Conservation (phyloP, 2,888 invertebrate species). For the Volucella bombylans region DNA sequence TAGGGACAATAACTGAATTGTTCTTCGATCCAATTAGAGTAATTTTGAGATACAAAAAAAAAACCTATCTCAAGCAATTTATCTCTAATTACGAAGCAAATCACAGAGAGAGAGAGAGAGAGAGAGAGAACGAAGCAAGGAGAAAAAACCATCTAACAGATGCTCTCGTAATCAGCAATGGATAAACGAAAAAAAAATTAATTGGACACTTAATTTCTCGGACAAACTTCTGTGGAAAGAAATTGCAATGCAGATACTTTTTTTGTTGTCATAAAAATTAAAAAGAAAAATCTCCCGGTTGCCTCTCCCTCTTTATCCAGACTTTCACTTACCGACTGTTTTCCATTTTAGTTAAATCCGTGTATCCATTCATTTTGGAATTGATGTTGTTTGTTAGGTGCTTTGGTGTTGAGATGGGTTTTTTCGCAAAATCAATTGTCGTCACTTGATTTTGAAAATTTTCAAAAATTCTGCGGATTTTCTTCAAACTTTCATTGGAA, state of each 20-base stretch:
- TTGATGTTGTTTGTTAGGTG: conserved; percentile 31
- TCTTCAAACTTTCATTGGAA: conserved; percentile 43
- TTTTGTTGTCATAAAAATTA: background rate
- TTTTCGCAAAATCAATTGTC: conserved; percentile 50
- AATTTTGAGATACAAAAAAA: too few relatives aligned
- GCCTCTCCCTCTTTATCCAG: background rate
- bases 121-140: too few relatives aligned
- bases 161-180: too few relatives aligned
- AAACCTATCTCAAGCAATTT: too few relatives aligned
- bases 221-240: too few relatives aligned
- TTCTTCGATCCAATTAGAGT: too few relatives aligned
- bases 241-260: background rate
- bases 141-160: too few relatives aligned
- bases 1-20: too few relatives aligned
- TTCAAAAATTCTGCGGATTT: background rate
- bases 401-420: background rate
- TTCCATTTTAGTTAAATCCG: conserved; percentile 70
- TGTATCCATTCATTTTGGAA: conserved; percentile 68
- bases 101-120: too few relatives aligned
- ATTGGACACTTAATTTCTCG: too few relatives aligned
- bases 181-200: background rate
- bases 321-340: conserved; percentile 73
- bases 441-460: conserved; percentile 52
- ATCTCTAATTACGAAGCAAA: too few relatives aligned
- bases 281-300: conserved; percentile 4